phyloP scores from a whole-genome alignment of 2,888 invertebrate genomes.

The Oscheius onirici region DNA sequence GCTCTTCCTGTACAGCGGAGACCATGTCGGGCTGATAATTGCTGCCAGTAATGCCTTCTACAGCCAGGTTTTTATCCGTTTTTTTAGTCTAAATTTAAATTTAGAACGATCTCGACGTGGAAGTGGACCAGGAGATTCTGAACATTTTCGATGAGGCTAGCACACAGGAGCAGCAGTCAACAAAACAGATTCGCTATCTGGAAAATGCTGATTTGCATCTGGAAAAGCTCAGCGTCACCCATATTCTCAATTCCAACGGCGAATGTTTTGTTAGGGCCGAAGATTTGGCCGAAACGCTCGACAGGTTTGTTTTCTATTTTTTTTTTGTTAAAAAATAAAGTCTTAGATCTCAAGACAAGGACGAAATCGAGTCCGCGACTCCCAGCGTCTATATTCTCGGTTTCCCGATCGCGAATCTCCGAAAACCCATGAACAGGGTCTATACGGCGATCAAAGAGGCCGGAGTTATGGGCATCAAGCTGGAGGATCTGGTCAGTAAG shows the following conservation, averaged over 20 bases:
- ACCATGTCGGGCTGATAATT: constrained; percentile 36
- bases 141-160: constrained; percentile 36
- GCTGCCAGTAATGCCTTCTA: constrained; percentile 37
- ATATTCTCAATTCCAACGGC: background rate
- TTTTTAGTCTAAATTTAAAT: background rate
- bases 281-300: constrained; percentile 3
- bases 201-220: constrained; percentile 63
- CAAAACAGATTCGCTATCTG: constrained; percentile 64
- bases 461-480: constrained; percentile 13
- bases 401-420: background rate
- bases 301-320: constrained; percentile 10
- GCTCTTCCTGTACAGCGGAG: constrained; percentile 25
- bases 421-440: constrained; percentile 1
- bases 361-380: background rate
- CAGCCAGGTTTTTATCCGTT: background rate
- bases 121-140: constrained; percentile 47
- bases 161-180: constrained; percentile 29
- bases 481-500: constrained; percentile 21
- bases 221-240: constrained; percentile 48
- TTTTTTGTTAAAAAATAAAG: background rate
- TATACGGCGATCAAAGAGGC: constrained; percentile 1
- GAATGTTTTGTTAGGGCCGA: background rate
- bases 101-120: constrained; percentile 42
- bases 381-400: constrained; percentile 11
- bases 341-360: constrained; percentile 16